A percentile compares a stretch with the other conserved stretches of the same genome.
Conservation (phyloP, 2,888 invertebrate genomes). For the Eudemis profundana region DNA sequence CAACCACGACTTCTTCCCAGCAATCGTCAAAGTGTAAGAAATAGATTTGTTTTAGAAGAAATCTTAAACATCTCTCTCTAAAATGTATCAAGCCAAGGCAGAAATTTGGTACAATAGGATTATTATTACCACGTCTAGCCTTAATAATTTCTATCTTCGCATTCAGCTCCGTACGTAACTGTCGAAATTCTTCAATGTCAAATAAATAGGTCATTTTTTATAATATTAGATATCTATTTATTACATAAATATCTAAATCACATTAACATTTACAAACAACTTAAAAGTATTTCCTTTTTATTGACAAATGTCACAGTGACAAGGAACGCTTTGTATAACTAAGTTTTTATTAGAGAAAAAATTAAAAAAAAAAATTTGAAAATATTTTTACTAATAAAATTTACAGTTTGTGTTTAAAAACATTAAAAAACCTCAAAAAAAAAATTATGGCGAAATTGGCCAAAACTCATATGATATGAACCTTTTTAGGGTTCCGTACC, state of each 20-base stretch:
- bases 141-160: conserved; percentile 25
- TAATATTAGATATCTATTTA: conserved; percentile 6
- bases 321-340: no score
- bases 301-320: no score
- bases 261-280: conserved; percentile 10
- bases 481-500: no score
- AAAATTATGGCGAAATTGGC: no score
- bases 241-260: conserved; percentile 10
- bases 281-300: conserved; percentile 15
- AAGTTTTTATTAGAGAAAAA: no score
- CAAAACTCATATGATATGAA: no score
- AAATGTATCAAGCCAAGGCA: conserved; percentile 23
- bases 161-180: conserved; percentile 14
- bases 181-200: conserved; percentile 3
- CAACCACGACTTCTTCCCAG: conserved; percentile 23
- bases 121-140: conserved; percentile 15
- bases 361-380: no score
- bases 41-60: conserved; percentile 18
- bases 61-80: conserved; percentile 13
- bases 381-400: no score
- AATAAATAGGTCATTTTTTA: conserved; percentile 3
- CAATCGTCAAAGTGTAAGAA: conserved; percentile 10
- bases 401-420: no score
- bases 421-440: no score
- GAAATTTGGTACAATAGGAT: conserved; percentile 19